Percentiles rank a stretch among this genome's conserved stretches.
Conservation (phyloP, 2,113 vertebrate genomes). For the Crypturellus undulatus region DNA sequence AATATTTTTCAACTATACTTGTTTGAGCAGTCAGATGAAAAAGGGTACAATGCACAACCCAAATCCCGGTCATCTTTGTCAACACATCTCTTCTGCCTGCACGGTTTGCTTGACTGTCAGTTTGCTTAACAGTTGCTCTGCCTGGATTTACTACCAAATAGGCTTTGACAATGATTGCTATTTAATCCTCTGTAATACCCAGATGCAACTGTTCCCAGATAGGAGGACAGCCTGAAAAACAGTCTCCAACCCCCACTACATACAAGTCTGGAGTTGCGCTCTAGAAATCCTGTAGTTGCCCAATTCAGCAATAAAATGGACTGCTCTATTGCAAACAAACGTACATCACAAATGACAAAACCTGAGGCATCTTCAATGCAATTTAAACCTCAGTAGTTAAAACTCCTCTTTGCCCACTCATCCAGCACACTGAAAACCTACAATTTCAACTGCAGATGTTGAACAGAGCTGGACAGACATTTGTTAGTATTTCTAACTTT, state of each 20-base stretch:
- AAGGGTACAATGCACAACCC: neutral
- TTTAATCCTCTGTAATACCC: conserved; percentile 83
- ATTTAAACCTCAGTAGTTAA: neutral
- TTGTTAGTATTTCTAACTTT: neutral
- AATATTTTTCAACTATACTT: neutral
- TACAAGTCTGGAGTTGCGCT: neutral
- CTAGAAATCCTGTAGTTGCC: neutral
- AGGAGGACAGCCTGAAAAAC: neutral
- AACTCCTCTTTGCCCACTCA: neutral
- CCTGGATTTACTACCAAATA: conserved; percentile 82
- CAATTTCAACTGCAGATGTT: neutral
- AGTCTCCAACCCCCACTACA: neutral
- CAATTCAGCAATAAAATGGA: neutral
- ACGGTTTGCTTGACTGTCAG: conserved; percentile 62
- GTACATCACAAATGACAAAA: neutral
- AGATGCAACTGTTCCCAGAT: conserved; percentile 70
- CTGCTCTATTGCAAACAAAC: neutral
- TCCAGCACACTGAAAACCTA: neutral
- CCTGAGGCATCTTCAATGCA: neutral
- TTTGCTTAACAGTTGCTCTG: conserved; percentile 80
- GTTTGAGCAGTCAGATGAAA: conserved; percentile 4
- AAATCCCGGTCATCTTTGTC: neutral
- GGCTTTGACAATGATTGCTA: conserved; percentile 82
- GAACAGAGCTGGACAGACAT: neutral
- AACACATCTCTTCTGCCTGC: neutral